phyloP scores from a whole-genome alignment of 2,797 vertebrate species.

The Hylomyscus alleni region DNA sequence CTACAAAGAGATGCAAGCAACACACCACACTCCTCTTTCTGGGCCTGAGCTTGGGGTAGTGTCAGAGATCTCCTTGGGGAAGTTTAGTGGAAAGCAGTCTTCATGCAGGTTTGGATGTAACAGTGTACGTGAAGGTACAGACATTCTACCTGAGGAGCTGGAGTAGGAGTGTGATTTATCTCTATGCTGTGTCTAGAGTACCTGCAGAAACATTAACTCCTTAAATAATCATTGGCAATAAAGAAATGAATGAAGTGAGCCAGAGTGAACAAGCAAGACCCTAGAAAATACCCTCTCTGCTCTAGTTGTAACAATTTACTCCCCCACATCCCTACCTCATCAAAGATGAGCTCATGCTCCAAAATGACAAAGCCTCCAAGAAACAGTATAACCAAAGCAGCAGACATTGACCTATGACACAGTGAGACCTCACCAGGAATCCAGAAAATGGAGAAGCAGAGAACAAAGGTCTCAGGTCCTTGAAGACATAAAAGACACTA shows the following conservation, averaged over 20 bases:
- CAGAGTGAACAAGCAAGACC: background rate
- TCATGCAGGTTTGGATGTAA: background rate
- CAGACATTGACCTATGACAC: background rate
- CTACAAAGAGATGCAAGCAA: background rate
- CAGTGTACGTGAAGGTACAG: background rate
- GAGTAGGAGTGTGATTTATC: constrained; percentile 4
- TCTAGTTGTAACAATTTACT: background rate
- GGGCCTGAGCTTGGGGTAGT: background rate
- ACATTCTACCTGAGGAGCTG: background rate
- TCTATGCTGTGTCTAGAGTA: background rate
- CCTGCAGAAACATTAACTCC: background rate
- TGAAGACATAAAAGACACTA: constrained; percentile 38
- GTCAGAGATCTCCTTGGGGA: background rate
- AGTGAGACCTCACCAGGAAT: background rate
- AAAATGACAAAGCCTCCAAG: constrained; percentile 4
- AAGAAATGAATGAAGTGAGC: background rate
- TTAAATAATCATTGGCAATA: background rate
- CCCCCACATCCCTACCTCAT: background rate
- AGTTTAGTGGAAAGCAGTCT: background rate
- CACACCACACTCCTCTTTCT: background rate
- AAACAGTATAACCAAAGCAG: constrained; percentile 13
- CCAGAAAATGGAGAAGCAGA: background rate
- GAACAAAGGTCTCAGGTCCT: background rate
- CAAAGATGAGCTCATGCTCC: constrained; percentile 53
- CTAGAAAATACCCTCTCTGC: background rate